phyloP scores from a whole-genome alignment of 2,113 vertebrate species.

The Gorilla gorilla region DNA sequence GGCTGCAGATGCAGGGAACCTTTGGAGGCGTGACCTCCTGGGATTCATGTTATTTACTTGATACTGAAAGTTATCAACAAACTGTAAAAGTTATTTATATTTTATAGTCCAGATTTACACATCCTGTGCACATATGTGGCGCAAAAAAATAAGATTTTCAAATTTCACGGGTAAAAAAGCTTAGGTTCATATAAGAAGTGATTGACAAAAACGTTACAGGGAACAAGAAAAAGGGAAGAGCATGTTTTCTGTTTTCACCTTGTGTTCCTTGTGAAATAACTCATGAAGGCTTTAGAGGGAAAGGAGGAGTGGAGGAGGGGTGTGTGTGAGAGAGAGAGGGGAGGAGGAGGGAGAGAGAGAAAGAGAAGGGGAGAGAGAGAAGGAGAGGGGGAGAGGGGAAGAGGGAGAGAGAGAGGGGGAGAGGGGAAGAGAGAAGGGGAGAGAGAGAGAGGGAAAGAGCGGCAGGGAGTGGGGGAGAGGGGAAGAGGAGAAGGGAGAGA shows the following conservation, averaged over 20 bases:
- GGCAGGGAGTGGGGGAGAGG: not conserved
- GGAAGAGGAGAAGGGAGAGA: too few species aligned
- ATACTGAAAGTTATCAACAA: not conserved
- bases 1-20: not conserved
- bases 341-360: not conserved
- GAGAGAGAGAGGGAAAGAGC: too few species aligned
- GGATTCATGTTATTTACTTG: not conserved
- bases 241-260: too few species aligned
- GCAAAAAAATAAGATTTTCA: not conserved
- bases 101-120: not conserved
- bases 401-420: too few species aligned
- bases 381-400: too few species aligned
- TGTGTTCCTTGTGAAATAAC: not conserved
- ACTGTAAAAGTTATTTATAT: not conserved
- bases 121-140: not conserved
- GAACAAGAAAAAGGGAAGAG: fast-evolving
- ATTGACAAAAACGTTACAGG: not conserved
- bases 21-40: not conserved
- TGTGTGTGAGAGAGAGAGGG: not conserved
- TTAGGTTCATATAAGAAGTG: not conserved
- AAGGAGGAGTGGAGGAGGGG: not conserved
- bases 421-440: not conserved
- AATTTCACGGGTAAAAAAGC: not conserved
- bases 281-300: not conserved
- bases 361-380: too few species aligned